Evolutionary conservation across 2,888 invertebrate species (phyloP).

Genomic region (Cosmia pyralina): DNA sequence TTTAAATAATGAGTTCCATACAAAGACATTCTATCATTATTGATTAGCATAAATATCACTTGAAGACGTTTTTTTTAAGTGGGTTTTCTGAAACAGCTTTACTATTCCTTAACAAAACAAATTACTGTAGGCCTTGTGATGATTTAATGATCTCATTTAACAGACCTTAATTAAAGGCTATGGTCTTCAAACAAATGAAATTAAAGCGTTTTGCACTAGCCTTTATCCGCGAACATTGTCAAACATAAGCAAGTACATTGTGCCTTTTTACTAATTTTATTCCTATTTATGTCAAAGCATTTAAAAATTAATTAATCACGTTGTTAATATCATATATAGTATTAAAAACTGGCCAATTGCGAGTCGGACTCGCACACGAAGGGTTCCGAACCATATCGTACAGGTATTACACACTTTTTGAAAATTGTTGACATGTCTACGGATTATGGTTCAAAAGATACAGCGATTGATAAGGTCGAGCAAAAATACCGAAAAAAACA

Average conservation of each 20-base stretch:
- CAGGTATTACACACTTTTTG: no score
- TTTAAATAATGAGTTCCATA: conserved; percentile 1
- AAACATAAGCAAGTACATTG: neutral
- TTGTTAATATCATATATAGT: neutral
- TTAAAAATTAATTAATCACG: neutral
- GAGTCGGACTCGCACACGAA: no score
- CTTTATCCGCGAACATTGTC: neutral
- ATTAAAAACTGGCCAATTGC: no score
- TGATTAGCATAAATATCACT: neutral
- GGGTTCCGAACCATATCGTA: no score
- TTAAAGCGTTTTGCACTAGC: no score
- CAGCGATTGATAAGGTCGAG: no score
- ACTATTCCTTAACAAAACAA: neutral
- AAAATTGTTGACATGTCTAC: no score
- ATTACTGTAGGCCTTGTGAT: neutral
- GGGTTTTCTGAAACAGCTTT: neutral
- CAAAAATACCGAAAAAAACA: no score
- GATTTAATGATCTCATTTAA: neutral
- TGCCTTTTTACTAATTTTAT: no score
- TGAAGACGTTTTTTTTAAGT: neutral
- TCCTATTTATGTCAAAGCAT: neutral
- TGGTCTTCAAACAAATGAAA: neutral
- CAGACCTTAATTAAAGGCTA: no score
- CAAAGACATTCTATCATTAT: no score
- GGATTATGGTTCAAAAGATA: no score